Conservation (phyloP, 2,113 vertebrate genomes). For the Ammodytes dubius region DNA sequence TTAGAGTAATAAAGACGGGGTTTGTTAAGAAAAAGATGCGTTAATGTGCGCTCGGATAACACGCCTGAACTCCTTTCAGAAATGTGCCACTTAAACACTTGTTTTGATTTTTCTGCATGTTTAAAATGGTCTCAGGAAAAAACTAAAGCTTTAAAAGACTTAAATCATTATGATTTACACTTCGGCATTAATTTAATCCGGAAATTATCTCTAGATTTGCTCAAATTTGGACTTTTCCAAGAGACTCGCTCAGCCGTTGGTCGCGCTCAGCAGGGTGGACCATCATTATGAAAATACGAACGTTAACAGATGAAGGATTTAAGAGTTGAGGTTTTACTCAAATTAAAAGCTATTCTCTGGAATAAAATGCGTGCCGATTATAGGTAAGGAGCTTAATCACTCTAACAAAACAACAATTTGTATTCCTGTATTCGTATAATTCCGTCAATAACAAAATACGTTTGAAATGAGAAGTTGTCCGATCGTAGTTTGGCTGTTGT, state of each 20-base stretch:
- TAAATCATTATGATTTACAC: rapidly evolving
- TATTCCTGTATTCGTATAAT: rapidly evolving
- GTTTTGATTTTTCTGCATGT: rapidly evolving
- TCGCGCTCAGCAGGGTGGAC: slow-evolving; percentile 42
- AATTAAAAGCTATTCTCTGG: not conserved
- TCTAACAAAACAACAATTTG: rapidly evolving
- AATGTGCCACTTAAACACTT: not conserved
- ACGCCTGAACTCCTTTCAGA: slow-evolving; percentile 38
- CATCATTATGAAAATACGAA: not conserved
- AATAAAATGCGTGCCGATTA: not conserved
- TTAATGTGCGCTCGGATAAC: not conserved
- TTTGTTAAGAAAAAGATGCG: not conserved
- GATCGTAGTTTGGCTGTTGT: not conserved
- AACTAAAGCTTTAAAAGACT: no score
- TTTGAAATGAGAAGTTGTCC: not conserved
- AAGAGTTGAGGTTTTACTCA: not conserved
- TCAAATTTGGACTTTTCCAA: slow-evolving; percentile 14
- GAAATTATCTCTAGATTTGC: rapidly evolving
- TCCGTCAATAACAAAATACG: rapidly evolving
- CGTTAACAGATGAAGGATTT: not conserved
- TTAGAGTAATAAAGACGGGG: rapidly evolving
- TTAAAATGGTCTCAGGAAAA: rapidly evolving
- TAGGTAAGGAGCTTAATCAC: rapidly evolving
- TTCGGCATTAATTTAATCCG: not conserved
- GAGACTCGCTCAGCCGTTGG: not conserved